These are phyloP conservation scores for Papilio polyxenes DNA, from an alignment of 1,140 invertebrate species.

Conservation along the genomic window DNA sequence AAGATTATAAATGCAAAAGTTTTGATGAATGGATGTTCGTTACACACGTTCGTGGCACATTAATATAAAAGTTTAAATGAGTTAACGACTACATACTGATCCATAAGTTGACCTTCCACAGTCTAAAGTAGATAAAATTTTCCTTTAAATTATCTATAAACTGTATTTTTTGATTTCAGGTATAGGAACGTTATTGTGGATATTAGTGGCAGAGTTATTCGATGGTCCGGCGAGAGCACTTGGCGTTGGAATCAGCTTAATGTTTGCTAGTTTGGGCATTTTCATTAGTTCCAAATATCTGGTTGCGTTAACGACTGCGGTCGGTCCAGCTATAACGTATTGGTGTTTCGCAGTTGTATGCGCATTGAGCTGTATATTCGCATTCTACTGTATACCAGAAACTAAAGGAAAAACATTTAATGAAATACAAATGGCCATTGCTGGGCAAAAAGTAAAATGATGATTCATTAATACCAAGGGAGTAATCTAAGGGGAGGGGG, in stretches of 20 bases:
- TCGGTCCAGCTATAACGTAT: conserved; percentile 43
- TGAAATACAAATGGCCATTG: conserved; percentile 46
- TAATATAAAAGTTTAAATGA: too few species aligned
- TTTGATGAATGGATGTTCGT: too few species aligned
- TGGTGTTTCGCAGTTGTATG: conserved; percentile 43
- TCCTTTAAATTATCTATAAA: neutral
- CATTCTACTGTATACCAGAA: conserved; percentile 46
- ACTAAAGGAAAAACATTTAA: conserved; percentile 48
- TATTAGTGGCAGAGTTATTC: conserved; percentile 62
- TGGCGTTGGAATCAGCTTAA: conserved; percentile 46
- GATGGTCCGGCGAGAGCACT: conserved; percentile 56
- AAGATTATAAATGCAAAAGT: too few species aligned
- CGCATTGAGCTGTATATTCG: conserved; percentile 32
- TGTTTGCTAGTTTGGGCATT: conserved; percentile 82
- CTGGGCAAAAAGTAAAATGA: conserved; percentile 1
- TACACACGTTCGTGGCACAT: too few species aligned
- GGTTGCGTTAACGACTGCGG: neutral
- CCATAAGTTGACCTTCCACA: too few species aligned
- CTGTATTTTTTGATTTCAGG: conserved; percentile 53
- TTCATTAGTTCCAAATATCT: conserved; percentile 76
- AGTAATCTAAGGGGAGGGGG: too few species aligned
- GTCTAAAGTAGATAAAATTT: too few species aligned
- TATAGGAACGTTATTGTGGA: conserved; percentile 61
- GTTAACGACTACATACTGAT: too few species aligned
- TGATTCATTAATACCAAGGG: neutral